Percentiles rank a stretch among this genome's conserved stretches.
phyloP scores from a whole-genome alignment of 2,888 invertebrate species.

The Euclidia mi region DNA sequence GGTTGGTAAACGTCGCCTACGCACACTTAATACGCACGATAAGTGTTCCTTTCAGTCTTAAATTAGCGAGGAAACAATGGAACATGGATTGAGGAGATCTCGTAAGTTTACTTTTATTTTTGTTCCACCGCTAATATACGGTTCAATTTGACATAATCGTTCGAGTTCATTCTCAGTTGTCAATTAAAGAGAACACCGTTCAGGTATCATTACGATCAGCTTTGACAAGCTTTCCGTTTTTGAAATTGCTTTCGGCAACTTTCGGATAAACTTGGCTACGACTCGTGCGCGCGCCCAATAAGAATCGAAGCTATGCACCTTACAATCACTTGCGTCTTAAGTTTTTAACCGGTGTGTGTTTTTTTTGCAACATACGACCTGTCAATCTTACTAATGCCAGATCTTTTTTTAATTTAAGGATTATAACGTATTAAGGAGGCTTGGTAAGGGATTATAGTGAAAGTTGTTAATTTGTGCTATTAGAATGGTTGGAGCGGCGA shows the following conservation, averaged over 20 bases:
- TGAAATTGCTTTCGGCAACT: slow-evolving; percentile 39
- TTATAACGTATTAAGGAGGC: slow-evolving; percentile 58
- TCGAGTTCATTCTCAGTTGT: slow-evolving; percentile 34
- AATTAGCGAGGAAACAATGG: slow-evolving; percentile 56
- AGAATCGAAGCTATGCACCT: slow-evolving; percentile 63
- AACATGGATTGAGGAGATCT: slow-evolving; percentile 41
- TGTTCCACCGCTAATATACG: slow-evolving; percentile 19
- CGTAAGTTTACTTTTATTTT: slow-evolving; percentile 36
- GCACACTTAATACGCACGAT: slow-evolving; percentile 52
- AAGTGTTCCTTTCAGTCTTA: slow-evolving; percentile 54
- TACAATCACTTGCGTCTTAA: slow-evolving; percentile 71
- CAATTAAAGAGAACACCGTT: slow-evolving; percentile 57
- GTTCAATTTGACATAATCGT: slow-evolving; percentile 30
- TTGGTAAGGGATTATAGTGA: slow-evolving; percentile 69
- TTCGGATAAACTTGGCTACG: slow-evolving; percentile 44
- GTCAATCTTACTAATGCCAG: slow-evolving; percentile 70
- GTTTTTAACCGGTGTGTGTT: slow-evolving; percentile 62
- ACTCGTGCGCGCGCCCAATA: slow-evolving; percentile 46
- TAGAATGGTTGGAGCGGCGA: slow-evolving; percentile 31
- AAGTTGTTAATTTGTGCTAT: slow-evolving; percentile 59
- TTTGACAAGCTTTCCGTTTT: slow-evolving; percentile 66
- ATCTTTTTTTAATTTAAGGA: slow-evolving; percentile 55
- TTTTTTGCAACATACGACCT: slow-evolving; percentile 71
- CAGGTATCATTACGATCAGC: slow-evolving; percentile 56
- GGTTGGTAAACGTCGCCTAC: slow-evolving; percentile 54